Base-by-base conservation (phyloP, 2,113 vertebrate genomes). In the Zosterops japonicus region DNA sequence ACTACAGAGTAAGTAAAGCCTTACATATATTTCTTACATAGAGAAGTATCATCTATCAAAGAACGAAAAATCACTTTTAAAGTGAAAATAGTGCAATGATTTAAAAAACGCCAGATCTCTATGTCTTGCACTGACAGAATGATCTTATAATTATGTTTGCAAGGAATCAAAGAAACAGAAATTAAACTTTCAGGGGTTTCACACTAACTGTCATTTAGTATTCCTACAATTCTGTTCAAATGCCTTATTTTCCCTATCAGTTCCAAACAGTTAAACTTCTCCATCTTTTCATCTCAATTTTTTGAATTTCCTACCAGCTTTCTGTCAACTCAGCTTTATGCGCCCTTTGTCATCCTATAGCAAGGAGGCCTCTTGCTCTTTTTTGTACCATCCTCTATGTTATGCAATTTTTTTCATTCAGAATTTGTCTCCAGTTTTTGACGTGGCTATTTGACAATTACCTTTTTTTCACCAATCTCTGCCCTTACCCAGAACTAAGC, bases 381-480 rank as follows among this genome's bases (percentile, higher is more conserved):
- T 35, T 70, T 24, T 6, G 4, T 7, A 11, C 42, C 21, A 59
- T 16, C 27, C 65, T 63, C 0, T 15, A 27, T 0, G 2, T 29
- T 41, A 59, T 1, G 5, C 31, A 16, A 25, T 39, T 71, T 71
- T 75, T 78, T 61, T 59, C 52, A 56, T 42, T 41, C 36, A 27
- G 24, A 39, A 25, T 46, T 70, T 55, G 18, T 75, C 56, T 78
- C 28, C 67, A 56, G 74, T 55, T 87, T 75, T 56, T 31, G 2
- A 74, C 79, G 14, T 5, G 12, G 7, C 20, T 71, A 27, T 55
- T 70, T 87, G 47, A 65, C 60, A 83, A 18, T 44, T 60, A 42
- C 11, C 16, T 67, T 77, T 76, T 36, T 65, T 68, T 72, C 61
- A 87, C 15, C 14, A n/a, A 16, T 52, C 61, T 69, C 31, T 23